These are phyloP conservation scores for Drosophila nebulosa DNA, from an alignment of 1,140 invertebrate genomes.

Conservation along the genomic window DNA sequence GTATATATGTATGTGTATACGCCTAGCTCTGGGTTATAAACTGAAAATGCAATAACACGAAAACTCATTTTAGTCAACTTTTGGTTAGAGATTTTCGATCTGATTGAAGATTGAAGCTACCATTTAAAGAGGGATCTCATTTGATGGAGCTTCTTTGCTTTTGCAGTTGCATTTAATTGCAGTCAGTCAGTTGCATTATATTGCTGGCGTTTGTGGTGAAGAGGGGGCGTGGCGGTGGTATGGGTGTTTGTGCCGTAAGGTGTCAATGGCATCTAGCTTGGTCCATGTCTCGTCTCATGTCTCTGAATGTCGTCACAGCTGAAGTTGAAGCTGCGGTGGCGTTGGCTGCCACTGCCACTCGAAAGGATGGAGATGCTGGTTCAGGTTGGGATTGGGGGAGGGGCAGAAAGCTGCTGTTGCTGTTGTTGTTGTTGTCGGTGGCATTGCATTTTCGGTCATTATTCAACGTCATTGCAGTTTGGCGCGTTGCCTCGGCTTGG, in stretches of 20 bases:
- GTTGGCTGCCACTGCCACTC: conserved; percentile 58
- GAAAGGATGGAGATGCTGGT: neutral
- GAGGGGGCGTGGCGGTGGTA: conserved; percentile 48
- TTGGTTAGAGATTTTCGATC: neutral
- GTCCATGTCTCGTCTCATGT: neutral
- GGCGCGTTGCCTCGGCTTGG: conserved; percentile 51
- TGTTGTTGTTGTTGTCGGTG: conserved; percentile 31
- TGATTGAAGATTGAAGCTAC: neutral
- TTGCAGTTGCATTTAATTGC: conserved; percentile 17
- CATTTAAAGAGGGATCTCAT: too few species aligned
- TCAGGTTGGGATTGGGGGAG: neutral
- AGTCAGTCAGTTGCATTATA: conserved; percentile 34
- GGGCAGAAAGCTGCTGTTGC: conserved; percentile 14
- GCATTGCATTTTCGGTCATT: conserved; percentile 77
- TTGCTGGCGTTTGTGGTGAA: conserved; percentile 7
- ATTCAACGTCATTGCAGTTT: conserved; percentile 76
- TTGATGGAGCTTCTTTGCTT: too few species aligned
- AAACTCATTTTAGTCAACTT: neutral
- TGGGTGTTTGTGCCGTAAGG: conserved; percentile 28
- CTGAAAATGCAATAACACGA: neutral
- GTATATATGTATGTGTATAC: neutral
- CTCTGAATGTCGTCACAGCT: conserved; percentile 39
- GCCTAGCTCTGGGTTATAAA: neutral
- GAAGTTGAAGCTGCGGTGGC: conserved; percentile 56
- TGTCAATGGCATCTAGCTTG: conserved; percentile 64